Percentiles rank a stretch among this genome's conserved stretches.
Conservation (phyloP, 1,140 invertebrate genomes). For the Zaprionus inermis region DNA sequence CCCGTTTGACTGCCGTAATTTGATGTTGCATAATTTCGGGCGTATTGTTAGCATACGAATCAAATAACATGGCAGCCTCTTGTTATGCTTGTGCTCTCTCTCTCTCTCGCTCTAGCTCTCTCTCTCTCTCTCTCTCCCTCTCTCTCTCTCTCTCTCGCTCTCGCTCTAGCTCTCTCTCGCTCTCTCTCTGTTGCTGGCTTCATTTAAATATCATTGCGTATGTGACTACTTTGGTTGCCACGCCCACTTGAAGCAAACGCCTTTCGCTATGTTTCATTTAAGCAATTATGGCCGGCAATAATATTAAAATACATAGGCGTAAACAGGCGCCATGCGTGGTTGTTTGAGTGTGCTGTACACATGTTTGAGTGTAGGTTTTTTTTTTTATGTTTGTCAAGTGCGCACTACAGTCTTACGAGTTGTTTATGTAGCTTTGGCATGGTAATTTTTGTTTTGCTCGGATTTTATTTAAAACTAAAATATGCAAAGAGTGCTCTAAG, state of each 20-base stretch:
- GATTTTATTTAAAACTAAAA: neutral
- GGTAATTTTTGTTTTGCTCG: neutral
- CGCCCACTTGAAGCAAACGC: constrained; percentile 24
- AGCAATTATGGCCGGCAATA: constrained; percentile 66
- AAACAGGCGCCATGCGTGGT: constrained; percentile 19
- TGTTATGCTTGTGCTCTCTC: neutral
- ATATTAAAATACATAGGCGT: constrained; percentile 41
- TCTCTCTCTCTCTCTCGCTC: neutral
- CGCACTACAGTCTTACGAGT: constrained; percentile 11
- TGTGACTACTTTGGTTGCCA: constrained; percentile 16
- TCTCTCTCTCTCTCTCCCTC: too few relatives aligned
- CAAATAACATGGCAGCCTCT: constrained; percentile 18
- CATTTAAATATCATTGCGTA: constrained; percentile 37
- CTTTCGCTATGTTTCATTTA: constrained; percentile 41
- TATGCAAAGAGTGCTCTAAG: neutral
- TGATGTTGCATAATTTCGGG: constrained; percentile 52
- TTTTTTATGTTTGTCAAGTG: constrained; percentile 36
- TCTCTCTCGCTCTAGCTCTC: too few relatives aligned
- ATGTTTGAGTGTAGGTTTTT: neutral
- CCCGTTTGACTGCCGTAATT: constrained; percentile 45
- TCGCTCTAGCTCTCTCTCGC: too few relatives aligned
- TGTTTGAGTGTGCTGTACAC: neutral
- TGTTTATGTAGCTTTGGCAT: constrained; percentile 14
- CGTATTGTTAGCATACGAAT: constrained; percentile 29
- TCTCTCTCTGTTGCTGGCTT: neutral